Evolutionary conservation across 2,113 vertebrate genomes (phyloP).

Genomic region (Sapayoa aenigma): DNA sequence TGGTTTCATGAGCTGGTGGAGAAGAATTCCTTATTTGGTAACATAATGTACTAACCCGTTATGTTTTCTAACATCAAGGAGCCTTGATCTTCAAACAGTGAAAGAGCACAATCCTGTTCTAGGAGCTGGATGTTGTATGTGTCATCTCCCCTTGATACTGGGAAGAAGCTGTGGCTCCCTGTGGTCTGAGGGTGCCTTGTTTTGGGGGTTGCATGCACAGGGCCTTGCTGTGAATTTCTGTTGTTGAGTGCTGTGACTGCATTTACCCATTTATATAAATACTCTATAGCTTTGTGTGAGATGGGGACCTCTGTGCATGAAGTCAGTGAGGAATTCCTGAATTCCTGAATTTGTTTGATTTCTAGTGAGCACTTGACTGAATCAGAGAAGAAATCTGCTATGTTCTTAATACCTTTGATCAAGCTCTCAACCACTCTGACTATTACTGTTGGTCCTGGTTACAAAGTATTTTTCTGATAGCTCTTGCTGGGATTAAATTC

Average conservation of each 20-base stretch:
- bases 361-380: neutral
- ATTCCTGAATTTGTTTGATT: neutral
- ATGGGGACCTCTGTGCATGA: neutral
- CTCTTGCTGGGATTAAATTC: neutral
- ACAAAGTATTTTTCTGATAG: neutral
- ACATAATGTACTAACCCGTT: neutral
- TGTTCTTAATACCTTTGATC: neutral
- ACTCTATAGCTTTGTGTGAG: neutral
- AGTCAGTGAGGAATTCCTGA: neutral
- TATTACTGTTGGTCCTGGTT: neutral
- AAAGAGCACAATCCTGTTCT: neutral
- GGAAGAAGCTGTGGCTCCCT: neutral
- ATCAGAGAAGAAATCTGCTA: neutral
- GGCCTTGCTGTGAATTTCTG: neutral
- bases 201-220: neutral
- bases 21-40: neutral
- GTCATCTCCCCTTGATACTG: neutral
- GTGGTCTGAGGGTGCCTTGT: fast-evolving
- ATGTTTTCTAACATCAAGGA: neutral
- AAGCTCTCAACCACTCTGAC: neutral
- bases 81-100: neutral
- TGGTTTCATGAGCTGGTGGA: neutral
- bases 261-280: neutral
- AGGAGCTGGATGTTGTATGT: neutral
- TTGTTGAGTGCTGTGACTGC: neutral